These are phyloP conservation scores for Myzus persicae DNA, from an alignment of 1,140 invertebrate genomes.

Conservation along the genomic window DNA sequence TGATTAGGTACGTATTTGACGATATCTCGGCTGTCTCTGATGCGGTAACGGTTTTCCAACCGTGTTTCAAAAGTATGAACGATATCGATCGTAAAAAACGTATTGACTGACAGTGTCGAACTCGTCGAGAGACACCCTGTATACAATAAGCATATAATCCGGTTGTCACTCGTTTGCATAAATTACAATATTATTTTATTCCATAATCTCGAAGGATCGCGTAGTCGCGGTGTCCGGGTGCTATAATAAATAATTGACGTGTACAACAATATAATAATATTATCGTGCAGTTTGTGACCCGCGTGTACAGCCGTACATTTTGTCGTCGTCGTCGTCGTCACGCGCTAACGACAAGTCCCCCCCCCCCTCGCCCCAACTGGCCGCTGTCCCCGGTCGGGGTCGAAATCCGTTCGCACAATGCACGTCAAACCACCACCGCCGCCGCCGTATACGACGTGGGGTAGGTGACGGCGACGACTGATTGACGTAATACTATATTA, in stretches of 20 bases:
- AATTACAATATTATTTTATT: slow-evolving; percentile 16
- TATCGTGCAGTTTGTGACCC: background rate
- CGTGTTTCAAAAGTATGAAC: background rate
- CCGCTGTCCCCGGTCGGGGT: background rate
- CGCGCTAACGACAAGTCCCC: background rate
- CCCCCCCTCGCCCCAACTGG: too few species aligned
- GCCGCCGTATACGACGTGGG: background rate
- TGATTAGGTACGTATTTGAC: background rate
- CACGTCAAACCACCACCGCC: background rate
- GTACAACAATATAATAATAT: background rate
- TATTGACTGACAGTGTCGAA: background rate
- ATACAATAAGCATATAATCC: background rate
- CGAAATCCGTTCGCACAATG: slow-evolving; percentile 13
- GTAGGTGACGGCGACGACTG: background rate
- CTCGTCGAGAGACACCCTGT: background rate
- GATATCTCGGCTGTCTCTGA: background rate
- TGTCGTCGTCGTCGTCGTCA: background rate
- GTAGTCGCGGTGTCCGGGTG: background rate
- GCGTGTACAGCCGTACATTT: background rate
- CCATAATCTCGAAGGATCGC: background rate
- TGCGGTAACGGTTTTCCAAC: background rate
- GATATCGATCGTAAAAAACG: background rate
- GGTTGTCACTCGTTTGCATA: background rate
- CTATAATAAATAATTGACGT: background rate
- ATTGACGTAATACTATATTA: slow-evolving; percentile 4